Conservation (phyloP, 1,140 invertebrate species). For the Drosophila takahashii region DNA sequence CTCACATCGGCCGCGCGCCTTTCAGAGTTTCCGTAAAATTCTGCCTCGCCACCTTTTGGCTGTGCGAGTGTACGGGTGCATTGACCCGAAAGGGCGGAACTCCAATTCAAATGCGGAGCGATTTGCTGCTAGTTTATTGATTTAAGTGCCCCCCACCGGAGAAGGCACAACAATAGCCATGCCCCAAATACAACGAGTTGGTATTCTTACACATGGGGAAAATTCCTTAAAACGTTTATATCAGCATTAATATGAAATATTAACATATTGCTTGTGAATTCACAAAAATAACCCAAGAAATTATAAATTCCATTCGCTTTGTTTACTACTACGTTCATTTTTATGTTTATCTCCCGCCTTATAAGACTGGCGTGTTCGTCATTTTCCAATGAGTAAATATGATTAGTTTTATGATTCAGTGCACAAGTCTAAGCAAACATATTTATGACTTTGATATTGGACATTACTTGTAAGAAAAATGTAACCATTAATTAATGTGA, state of each 20-base stretch:
- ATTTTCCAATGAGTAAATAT: background rate
- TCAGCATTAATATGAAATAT: background rate
- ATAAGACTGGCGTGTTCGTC: background rate
- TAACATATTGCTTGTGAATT: background rate
- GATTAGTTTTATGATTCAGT: background rate
- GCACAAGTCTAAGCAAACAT: background rate
- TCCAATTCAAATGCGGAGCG: slow-evolving; percentile 68
- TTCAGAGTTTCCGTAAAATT: slow-evolving; percentile 56
- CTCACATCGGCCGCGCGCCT: slow-evolving; percentile 27
- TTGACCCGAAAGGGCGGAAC: slow-evolving; percentile 75
- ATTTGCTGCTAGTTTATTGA: slow-evolving; percentile 75
- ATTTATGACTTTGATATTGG: too few species aligned
- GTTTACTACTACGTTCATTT: background rate
- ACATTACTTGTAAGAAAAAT: background rate
- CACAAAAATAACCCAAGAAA: background rate
- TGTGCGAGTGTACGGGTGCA: slow-evolving; percentile 64
- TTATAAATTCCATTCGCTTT: background rate
- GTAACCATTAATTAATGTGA: background rate
- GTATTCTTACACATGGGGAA: slow-evolving; percentile 36
- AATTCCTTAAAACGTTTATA: background rate
- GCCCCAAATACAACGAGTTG: slow-evolving; percentile 79
- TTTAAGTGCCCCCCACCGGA: slow-evolving; percentile 71
- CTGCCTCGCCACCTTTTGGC: slow-evolving; percentile 59
- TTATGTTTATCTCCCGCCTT: background rate
- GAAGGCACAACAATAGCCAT: slow-evolving; percentile 55